Evolutionary conservation across 2,888 invertebrate genomes (phyloP).

Genomic region (Eurois occulta): DNA sequence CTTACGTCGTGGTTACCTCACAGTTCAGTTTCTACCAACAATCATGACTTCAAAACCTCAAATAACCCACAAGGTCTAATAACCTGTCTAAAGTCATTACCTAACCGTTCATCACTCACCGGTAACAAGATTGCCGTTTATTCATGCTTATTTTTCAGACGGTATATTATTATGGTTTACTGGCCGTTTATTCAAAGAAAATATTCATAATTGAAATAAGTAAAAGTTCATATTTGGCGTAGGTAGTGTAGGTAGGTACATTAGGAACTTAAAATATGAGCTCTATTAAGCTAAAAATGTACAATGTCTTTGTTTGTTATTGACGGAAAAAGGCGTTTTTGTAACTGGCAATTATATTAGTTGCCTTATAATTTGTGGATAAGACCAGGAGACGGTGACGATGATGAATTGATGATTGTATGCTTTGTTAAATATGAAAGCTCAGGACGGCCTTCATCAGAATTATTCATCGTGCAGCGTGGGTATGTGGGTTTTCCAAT

Average conservation of each 20-base stretch:
- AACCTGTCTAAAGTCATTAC: not conserved
- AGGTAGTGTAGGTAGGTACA: not conserved
- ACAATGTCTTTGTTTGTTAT: too few species aligned
- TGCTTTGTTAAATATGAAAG: too few species aligned
- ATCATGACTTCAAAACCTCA: not conserved
- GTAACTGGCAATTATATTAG: not conserved
- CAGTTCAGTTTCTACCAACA: not conserved
- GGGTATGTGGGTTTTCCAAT: too few species aligned
- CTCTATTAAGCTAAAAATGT: too few species aligned
- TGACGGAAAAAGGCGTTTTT: not conserved
- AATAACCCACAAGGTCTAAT: not conserved
- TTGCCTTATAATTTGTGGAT: not conserved
- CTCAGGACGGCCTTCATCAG: too few species aligned
- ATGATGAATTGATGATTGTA: too few species aligned
- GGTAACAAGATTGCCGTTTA: not conserved
- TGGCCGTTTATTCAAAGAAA: not conserved
- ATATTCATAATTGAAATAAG: slow-evolving; percentile 12
- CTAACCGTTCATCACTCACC: not conserved
- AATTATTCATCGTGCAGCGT: too few species aligned
- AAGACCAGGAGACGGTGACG: too few species aligned
- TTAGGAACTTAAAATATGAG: too few species aligned
- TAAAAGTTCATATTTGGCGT: not conserved
- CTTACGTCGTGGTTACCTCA: too few species aligned
- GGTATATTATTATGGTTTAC: not conserved
- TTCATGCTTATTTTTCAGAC: not conserved